A percentile compares a stretch with the other conserved stretches of the same genome.
These are phyloP conservation scores for Hydropsyche tenuis DNA, from an alignment of 1,140 invertebrate species.

Conservation along the genomic window DNA sequence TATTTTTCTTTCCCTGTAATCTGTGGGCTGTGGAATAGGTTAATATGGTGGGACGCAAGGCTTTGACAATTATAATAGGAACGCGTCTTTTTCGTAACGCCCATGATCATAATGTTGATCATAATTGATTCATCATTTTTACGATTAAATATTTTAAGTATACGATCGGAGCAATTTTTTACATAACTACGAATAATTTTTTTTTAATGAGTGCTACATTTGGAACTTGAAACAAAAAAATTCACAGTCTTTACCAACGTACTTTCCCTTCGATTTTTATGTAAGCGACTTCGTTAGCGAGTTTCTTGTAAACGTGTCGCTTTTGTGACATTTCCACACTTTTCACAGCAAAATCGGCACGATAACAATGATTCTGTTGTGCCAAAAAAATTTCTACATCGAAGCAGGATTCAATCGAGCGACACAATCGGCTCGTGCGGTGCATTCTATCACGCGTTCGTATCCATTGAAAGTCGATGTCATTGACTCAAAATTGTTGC, in stretches of 20 bases:
- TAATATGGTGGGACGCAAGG: neutral
- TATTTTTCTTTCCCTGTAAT: neutral
- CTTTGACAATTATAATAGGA: constrained; percentile 5
- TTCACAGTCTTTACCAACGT: no score
- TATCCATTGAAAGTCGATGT: constrained; percentile 38
- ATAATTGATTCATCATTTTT: no score
- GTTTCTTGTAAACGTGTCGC: neutral
- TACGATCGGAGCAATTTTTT: no score
- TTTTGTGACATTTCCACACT: constrained; percentile 16
- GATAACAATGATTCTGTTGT: constrained; percentile 20
- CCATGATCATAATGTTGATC: neutral
- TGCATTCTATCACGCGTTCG: constrained; percentile 33
- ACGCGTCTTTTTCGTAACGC: neutral
- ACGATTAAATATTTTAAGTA: no score
- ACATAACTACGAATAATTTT: no score
- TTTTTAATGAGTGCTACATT: no score
- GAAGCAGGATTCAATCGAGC: constrained; percentile 23
- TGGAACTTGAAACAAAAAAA: no score
- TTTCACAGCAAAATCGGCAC: constrained; percentile 14
- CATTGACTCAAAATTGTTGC: constrained; percentile 43
- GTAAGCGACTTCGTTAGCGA: no score
- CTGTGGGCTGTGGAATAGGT: neutral
- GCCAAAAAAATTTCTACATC: constrained; percentile 4
- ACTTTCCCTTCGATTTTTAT: no score
- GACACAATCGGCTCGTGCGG: constrained; percentile 20